Evolutionary conservation across 2,113 vertebrate genomes (phyloP).

Genomic region (Gobius niger): DNA sequence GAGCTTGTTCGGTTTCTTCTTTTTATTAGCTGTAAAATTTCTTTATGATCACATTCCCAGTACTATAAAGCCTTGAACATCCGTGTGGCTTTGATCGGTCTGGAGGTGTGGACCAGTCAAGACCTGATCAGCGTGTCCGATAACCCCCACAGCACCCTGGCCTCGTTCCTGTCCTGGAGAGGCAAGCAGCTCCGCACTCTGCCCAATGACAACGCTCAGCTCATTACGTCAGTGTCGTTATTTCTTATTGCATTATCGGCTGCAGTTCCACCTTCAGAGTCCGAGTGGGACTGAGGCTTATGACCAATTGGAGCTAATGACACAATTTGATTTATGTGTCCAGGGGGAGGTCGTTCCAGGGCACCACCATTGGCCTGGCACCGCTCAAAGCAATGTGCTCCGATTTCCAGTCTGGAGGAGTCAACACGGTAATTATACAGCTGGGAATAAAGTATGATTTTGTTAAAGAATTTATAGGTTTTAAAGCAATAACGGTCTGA

Average conservation of each 20-base stretch:
- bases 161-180: conserved; percentile 91
- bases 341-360: conserved; percentile 89
- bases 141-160: conserved; percentile 91
- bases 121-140: conserved; percentile 84
- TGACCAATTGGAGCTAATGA: conserved; percentile 42
- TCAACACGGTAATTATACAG: conserved; percentile 86
- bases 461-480: too few species aligned
- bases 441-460: conserved; percentile 21
- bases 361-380: conserved; percentile 93
- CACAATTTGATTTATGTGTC: conserved; percentile 43
- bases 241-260: neutral
- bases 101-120: conserved; percentile 89
- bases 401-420: conserved; percentile 92
- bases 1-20: too few species aligned
- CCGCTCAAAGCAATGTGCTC: conserved; percentile 97
- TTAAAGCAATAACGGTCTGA: neutral
- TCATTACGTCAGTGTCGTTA: conserved; percentile 85
- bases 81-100: conserved; percentile 88
- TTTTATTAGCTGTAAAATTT: too few species aligned
- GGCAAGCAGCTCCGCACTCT: conserved; percentile 82
- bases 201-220: conserved; percentile 94
- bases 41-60: conserved; percentile 59
- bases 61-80: conserved; percentile 92
- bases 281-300: neutral
- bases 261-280: neutral